Conservation (phyloP, 2,888 invertebrate genomes). For the Odontocolon sp. region DNA sequence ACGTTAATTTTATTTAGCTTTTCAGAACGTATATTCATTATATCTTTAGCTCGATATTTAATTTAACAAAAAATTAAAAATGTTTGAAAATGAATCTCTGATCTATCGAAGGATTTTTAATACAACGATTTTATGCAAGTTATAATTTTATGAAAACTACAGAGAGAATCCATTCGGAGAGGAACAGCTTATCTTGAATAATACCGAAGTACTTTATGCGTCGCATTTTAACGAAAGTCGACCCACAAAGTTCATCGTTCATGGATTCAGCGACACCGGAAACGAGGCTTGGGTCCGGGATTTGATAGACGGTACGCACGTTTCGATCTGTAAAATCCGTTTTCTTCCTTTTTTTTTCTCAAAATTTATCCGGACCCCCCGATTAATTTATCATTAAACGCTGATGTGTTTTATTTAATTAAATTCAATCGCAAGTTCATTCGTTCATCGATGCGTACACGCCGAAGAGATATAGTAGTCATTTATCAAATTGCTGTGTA, state of each 20-base stretch:
- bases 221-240: slow-evolving; percentile 75
- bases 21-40: no score
- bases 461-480: neutral
- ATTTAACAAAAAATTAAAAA: no score
- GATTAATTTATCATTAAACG: slow-evolving; percentile 1
- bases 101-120: no score
- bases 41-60: no score
- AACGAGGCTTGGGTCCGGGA: slow-evolving; percentile 74
- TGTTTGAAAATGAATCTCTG: no score
- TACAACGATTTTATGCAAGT: no score
- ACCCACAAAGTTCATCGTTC: slow-evolving; percentile 74
- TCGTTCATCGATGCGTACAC: neutral
- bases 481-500: slow-evolving; percentile 5
- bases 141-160: no score
- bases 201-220: slow-evolving; percentile 74
- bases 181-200: slow-evolving; percentile 72
- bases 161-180: slow-evolving; percentile 76
- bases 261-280: slow-evolving; percentile 75
- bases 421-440: neutral
- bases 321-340: neutral
- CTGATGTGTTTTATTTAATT: neutral
- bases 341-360: neutral
- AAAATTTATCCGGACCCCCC: neutral
- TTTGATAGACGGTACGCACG: slow-evolving; percentile 70
- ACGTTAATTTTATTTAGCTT: no score